Percentiles rank a stretch among this genome's conserved stretches.
Evolutionary conservation across 2,888 invertebrate species (phyloP).

Genomic region (Sipunculus nudus): DNA sequence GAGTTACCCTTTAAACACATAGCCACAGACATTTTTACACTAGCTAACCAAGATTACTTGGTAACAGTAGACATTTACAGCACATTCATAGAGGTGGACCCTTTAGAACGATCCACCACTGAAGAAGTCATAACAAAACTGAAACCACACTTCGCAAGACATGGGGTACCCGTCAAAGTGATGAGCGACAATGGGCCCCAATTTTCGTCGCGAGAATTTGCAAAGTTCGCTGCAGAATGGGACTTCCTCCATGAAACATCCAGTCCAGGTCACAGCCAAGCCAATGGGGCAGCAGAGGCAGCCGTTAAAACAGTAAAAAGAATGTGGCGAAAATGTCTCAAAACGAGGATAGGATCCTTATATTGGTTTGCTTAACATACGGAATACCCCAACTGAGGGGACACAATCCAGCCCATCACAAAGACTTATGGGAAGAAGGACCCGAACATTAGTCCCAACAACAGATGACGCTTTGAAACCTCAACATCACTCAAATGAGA

Average conservation of each 20-base stretch:
- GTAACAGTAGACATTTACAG: constrained; percentile 34
- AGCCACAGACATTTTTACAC: constrained; percentile 34
- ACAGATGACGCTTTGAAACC: too few relatives aligned
- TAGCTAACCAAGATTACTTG: constrained; percentile 29
- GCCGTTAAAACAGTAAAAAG: constrained; percentile 37
- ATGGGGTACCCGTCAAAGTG: constrained; percentile 25
- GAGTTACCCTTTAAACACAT: constrained; percentile 34
- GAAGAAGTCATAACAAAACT: constrained; percentile 23
- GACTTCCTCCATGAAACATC: constrained; percentile 35
- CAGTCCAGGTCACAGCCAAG: constrained; percentile 27
- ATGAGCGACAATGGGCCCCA: constrained; percentile 36
- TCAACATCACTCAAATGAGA: too few relatives aligned
- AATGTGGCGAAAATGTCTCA: constrained; percentile 24
- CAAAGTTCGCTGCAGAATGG: constrained; percentile 26
- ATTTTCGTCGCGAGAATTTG: constrained; percentile 24
- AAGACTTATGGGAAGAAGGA: background rate
- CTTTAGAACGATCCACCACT: constrained; percentile 19
- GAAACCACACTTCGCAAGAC: constrained; percentile 19
- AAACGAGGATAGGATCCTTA: background rate
- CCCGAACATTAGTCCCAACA: background rate
- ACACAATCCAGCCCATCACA: background rate
- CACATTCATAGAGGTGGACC: constrained; percentile 33
- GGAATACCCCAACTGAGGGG: background rate
- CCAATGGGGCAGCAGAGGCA: constrained; percentile 39
- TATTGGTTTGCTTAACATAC: constrained; percentile 14